Base-by-base conservation (phyloP, 2,888 invertebrate genomes). In the Caenorhabditis becei region DNA sequence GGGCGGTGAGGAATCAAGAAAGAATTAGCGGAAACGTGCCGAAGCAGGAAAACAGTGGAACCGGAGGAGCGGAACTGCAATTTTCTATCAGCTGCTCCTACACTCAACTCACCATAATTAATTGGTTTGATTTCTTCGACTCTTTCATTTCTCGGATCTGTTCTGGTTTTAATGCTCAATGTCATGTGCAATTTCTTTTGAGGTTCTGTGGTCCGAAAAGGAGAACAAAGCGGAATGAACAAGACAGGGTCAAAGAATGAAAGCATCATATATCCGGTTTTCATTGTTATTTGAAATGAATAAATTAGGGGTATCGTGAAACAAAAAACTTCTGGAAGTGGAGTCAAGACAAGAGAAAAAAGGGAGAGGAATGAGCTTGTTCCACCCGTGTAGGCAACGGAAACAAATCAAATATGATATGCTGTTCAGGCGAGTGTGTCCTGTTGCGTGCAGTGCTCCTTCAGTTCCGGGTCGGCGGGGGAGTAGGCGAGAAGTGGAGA, bases 391-490 rank as follows among this genome's bases (percentile, higher is more conserved):
- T 51, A 23, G 37, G 69, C 24, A 37, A 32, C 66, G 61, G 63
- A 66, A 75, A 49, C 75, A 75, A 75, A 75, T 66, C 59, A 75
- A 74, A 74, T 58, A 59, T 66, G 65, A 75, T 66, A 66, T 61
- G 75, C 66, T 49, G 44, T 63, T 44, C 44, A 66, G 20, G 37
- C 41, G 18, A 66, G 56, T 44, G 74, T 37, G 41, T 75, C 75
- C 61, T 51, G 66, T 59, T 54, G 65, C 66, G 74, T 59, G 66
- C 59, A 20, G 47, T 54, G 41, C 47, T 41, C 28, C 56, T 62
- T 49, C 49, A 58, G 63, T 63, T 72, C 63, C 74, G 65, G 74
- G 63, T 65, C 66, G 54, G 32, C 23, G n/a, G 53, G 28, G 14
- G 70, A 62, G 62, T 61, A 51, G 66, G 41, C 16, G 47, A 75